Evolutionary conservation across 2,113 vertebrate species (phyloP).

Genomic region (Andinoacara biseriatus): DNA sequence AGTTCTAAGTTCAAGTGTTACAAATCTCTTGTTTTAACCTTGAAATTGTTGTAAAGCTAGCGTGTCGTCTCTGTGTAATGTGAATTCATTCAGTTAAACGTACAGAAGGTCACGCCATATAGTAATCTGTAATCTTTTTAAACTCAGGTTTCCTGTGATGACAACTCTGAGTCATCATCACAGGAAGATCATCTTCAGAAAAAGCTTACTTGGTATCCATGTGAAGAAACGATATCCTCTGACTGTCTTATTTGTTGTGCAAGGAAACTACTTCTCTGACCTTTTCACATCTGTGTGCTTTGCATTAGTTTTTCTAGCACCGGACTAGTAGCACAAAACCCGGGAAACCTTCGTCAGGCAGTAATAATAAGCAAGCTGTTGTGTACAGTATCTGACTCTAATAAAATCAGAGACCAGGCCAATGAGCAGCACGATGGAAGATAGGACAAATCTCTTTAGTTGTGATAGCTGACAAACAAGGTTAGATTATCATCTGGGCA

Average conservation of each 20-base stretch:
- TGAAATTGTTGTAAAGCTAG: not conserved
- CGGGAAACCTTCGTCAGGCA: not conserved
- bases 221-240: not conserved
- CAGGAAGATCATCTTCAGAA: not conserved
- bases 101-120: not conserved
- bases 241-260: not conserved
- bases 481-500: not conserved
- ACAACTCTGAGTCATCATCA: not conserved
- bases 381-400: constrained; percentile 1
- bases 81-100: not conserved
- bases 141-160: not conserved
- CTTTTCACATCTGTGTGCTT: not conserved
- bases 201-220: not conserved
- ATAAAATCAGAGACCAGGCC: not conserved
- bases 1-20: constrained; percentile 5
- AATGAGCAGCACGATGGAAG: constrained; percentile 13
- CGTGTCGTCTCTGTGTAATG: not conserved
- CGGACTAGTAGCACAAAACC: rapidly evolving
- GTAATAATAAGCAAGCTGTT: constrained; percentile 15
- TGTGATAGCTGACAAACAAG: not conserved
- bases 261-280: not conserved
- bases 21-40: not conserved
- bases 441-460: not conserved
- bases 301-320: not conserved
- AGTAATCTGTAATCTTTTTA: not conserved